Base-by-base conservation (phyloP, 2,797 vertebrate genomes). In the Amphiprion clarkii region DNA sequence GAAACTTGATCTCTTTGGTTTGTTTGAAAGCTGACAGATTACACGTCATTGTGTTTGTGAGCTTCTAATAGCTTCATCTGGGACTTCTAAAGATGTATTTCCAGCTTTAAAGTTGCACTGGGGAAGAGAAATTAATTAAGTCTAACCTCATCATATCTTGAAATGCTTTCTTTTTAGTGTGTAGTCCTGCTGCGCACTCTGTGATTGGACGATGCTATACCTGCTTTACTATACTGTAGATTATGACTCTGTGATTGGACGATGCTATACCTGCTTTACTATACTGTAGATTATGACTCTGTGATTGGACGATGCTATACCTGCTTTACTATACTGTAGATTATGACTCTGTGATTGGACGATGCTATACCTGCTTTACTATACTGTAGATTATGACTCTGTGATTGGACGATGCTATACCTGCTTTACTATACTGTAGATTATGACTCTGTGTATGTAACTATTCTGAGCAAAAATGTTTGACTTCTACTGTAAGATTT, bases 1-100 rank as follows among this genome's bases (percentile, higher is more conserved):
- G 0, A 42, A 42, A 42, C 40, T 4, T 12, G 12, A 4, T 17
- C 31, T 48, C 60, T 56, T 63, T 33, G 27, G 60, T 29, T 70
- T 55, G 40, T 71, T 58, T 72, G 16, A 71, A 66, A 68, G 48
- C 40, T 52, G 14, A 66, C 14, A 69, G 23, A 54, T 61, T 36
- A 68, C 3, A 19, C 21, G 6, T 3, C 1, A 14, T 6, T 16
- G 19, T 55, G 14, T 61, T 42, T 68, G 29, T 27, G 17, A 63
- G 74, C 3, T 67, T 59, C 19, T 57, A 48, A 74, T 12, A 57
- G 53, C 31, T 42, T 73, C 29, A 58, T 65, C 44, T 52, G 6
- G 60, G 29, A 62, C 25, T 54, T 72, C 51, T 3, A 49, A 9
- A 29, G 4, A 57, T 53, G 31, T 71, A 33, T 53, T 71, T 62